Evolutionary conservation across 2,888 invertebrate genomes (phyloP), one percentile per base, ranked within the genome.

Genomic region (Hypselothyrea guttata): DNA sequence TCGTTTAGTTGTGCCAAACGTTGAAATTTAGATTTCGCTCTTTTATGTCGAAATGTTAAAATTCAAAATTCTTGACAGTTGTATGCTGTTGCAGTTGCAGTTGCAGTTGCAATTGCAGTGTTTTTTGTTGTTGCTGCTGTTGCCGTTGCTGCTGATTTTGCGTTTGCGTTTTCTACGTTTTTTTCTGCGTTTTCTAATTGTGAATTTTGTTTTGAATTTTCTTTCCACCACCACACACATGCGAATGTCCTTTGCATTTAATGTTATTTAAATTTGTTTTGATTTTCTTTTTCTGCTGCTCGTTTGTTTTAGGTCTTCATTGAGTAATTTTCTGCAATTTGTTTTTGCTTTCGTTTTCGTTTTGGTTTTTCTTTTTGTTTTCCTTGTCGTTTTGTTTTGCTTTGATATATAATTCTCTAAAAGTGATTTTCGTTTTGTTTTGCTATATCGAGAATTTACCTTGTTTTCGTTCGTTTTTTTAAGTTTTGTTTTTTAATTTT

Each of bases 201-300:
- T 87, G 84, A 88, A 88, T 88, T 88, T 88, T 86, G 88, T 86
- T 87, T 88, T 88, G 82, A 87, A 86, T 86, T 87, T 88, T 86
- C 85, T 75, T 87, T 88, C 88, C 88, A 88, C 88, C 88, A 88
- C 88, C 88, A 88, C 88, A 88, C 88, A 88, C 88, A 88, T 88
- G 88, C 88, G 88, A 88, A 88, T 88, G 88, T 88, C 86, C 85
- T 88, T 88, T 86, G 88, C 88, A 88, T 88, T 88, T 87, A 88
- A 84, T 87, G 77, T 85, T 75, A 76, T 76, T 82, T 76, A 75
- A 70, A 71, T 76, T 71, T 77, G 71, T 64, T 63, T 73, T 55
- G 64, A 64, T 75, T 62, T 42, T 35, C 41, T 41, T 45, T 52
- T 53, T 60, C 68, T 59, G 63, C 46, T 59, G 37, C 48, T 34